Conservation (phyloP, 2,113 vertebrate genomes). For the Ictalurus punctatus region DNA sequence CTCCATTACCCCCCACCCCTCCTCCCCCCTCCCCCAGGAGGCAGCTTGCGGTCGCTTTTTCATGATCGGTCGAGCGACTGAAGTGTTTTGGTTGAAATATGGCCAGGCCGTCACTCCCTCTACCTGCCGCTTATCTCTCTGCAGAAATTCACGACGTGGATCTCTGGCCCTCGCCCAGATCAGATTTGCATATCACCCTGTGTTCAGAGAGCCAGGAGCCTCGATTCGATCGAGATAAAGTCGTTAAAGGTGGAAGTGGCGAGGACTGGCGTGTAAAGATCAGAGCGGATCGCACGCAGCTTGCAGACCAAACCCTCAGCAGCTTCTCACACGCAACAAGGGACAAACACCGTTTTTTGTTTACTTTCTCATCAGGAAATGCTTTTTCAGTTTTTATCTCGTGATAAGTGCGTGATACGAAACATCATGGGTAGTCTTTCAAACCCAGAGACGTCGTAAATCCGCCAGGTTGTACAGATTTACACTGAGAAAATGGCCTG, state of each 20-base stretch:
- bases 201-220: slow-evolving; percentile 17
- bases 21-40: slow-evolving; percentile 46
- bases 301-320: neutral
- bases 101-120: slow-evolving; percentile 45
- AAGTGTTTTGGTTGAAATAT: slow-evolving; percentile 65
- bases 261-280: slow-evolving; percentile 28
- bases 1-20: no score
- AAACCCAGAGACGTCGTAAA: neutral
- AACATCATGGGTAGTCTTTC: no score
- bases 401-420: neutral
- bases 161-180: slow-evolving; percentile 51
- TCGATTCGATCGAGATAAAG: slow-evolving; percentile 39
- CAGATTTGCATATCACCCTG: slow-evolving; percentile 48
- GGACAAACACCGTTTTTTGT: neutral
- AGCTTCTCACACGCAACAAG: slow-evolving; percentile 20
- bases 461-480: neutral
- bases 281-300: neutral
- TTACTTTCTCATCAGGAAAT: neutral
- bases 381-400: no score
- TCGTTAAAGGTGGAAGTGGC: slow-evolving; percentile 9
- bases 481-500: neutral
- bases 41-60: slow-evolving; percentile 65
- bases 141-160: neutral
- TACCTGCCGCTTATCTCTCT: slow-evolving; percentile 32
- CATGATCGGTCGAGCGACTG: slow-evolving; percentile 68